phyloP scores from a whole-genome alignment of 2,888 invertebrate species.

The Epirrhoe alternata region DNA sequence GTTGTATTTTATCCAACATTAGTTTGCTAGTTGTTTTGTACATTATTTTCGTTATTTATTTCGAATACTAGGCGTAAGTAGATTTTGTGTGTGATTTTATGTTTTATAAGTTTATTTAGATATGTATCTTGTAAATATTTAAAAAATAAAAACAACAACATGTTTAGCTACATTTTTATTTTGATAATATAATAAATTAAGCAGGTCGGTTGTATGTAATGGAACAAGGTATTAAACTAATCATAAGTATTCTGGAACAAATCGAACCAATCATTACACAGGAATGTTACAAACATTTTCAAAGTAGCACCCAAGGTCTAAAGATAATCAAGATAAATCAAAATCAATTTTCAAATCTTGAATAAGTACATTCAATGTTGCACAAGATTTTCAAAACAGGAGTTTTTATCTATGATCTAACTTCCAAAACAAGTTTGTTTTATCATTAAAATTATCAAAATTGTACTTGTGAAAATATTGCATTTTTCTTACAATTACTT shows the following conservation, averaged over 20 bases:
- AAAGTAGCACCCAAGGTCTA: slow-evolving; percentile 27
- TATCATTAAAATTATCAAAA: slow-evolving; percentile 18
- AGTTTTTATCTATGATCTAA: slow-evolving; percentile 21
- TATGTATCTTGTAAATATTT: background rate
- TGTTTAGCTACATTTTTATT: slow-evolving; percentile 69
- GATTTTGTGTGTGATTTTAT: slow-evolving; percentile 8
- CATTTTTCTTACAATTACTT: slow-evolving; percentile 27
- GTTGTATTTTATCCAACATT: background rate
- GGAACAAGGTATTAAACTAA: slow-evolving; percentile 55
- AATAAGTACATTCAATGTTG: slow-evolving; percentile 25
- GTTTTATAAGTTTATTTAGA: background rate
- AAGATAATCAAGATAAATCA: slow-evolving; percentile 6
- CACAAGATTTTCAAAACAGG: slow-evolving; percentile 8
- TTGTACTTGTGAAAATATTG: slow-evolving; percentile 35
- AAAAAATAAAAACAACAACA: slow-evolving; percentile 34
- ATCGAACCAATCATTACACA: slow-evolving; percentile 47
- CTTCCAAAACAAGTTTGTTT: slow-evolving; percentile 14
- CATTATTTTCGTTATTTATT: slow-evolving; percentile 15
- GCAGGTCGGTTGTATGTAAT: slow-evolving; percentile 67
- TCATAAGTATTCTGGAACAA: slow-evolving; percentile 36
- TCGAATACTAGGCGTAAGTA: slow-evolving; percentile 7
- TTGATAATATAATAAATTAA: slow-evolving; percentile 79
- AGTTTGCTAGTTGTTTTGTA: slow-evolving; percentile 15
- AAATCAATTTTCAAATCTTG: slow-evolving; percentile 14
- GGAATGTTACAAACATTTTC: slow-evolving; percentile 54